Base-by-base conservation (phyloP, 2,888 invertebrate genomes). In the Troglohyphantes excavatus region DNA sequence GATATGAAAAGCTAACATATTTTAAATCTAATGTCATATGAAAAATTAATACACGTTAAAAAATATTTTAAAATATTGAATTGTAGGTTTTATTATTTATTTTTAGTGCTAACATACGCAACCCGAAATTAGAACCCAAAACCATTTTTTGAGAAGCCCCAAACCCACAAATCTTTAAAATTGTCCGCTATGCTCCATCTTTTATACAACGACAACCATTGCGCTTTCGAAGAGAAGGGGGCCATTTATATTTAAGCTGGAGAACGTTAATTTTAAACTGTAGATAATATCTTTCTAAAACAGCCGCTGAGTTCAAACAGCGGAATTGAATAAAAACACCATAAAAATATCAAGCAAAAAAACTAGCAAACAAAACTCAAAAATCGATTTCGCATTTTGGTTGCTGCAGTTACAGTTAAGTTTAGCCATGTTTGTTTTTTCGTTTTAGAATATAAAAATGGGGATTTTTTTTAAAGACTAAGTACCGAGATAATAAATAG, bases 211-310 rank as follows among this genome's bases (percentile, higher is more conserved):
- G 72, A 73, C 83, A 43, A 26, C 29, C 83, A 73, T 83, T 73
- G 73, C 73, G 26, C 43, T 72, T 53, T 53, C n/a, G 17, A 26
- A 19, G 33, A 83, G 46, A 39, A 33, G 46, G 3, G 0, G 59
- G 21, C 68, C 53, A 70, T 70, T 68, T 70, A 59, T 70, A 70
- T 68, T 84, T 81, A 61, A 84, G 67, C 65, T 63, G 21, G 23
- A 53, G 46, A 68, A 85, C 85, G 72, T 85, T 85, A 85, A 85
- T 85, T 85, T 85, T 53, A 68, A 76, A 53, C 85, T 76, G 68
- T 17, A 85, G 76, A 85, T 85, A 85, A 85, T 85, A 85, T 67
- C 76, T 76, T 85, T 85, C 85, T 76, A 76, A 78, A 85, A 85
- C 85, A 85, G 76, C 68, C 85, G 85, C 39, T 19, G 65, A 83